A percentile compares a stretch with the other conserved stretches of the same genome.
Conservation (phyloP, 2,113 vertebrate species). For the Rhabdornis inornatus region DNA sequence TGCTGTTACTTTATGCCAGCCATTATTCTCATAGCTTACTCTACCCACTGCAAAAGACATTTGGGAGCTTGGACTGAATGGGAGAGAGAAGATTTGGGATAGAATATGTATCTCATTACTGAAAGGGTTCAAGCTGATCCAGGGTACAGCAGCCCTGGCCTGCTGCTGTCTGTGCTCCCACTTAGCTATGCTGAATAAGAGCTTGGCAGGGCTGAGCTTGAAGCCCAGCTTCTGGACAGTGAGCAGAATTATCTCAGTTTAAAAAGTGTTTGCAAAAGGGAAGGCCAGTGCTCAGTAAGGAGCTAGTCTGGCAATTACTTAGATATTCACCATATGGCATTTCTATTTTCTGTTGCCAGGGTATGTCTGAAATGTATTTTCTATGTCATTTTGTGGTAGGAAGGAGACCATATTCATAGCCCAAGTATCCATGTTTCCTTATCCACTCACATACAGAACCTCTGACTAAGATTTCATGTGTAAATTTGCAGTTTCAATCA, state of each 20-base stretch:
- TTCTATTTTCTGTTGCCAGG: background rate
- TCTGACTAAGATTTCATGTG: background rate
- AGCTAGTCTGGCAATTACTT: background rate
- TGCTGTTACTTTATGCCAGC: background rate
- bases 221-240: background rate
- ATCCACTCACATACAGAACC: background rate
- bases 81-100: background rate
- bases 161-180: background rate
- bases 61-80: background rate
- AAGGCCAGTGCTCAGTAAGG: background rate
- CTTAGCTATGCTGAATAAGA: background rate
- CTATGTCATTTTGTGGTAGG: slow-evolving; percentile 8
- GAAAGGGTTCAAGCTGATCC: background rate
- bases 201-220: background rate
- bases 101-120: background rate
- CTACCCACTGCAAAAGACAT: background rate
- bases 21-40: background rate
- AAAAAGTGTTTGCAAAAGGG: background rate
- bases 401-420: background rate
- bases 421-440: background rate
- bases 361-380: slow-evolving; percentile 21
- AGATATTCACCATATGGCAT: background rate
- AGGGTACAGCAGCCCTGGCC: background rate
- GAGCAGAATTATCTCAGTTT: background rate
- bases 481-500: background rate